A percentile compares a stretch with the other conserved stretches of the same genome.
Conservation (phyloP, 2,113 vertebrate species). For the Rhabdornis inornatus region DNA sequence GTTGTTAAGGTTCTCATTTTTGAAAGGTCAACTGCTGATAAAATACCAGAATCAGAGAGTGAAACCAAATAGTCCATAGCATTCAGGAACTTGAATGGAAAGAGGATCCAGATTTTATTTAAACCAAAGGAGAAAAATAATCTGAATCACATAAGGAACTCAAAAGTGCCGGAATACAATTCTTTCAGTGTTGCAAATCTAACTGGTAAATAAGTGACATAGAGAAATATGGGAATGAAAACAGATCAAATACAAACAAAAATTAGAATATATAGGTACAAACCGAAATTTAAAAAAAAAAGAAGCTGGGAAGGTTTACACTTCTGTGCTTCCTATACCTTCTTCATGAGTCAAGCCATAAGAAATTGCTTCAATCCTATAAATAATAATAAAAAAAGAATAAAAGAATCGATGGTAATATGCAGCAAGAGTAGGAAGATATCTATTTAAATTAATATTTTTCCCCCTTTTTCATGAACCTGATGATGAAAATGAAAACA, state of each 20-base stretch:
- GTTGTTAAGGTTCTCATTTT: not conserved
- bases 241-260: not conserved
- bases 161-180: not conserved
- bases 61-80: not conserved
- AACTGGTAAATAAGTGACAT: not conserved
- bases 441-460: not conserved
- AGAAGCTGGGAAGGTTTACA: not conserved
- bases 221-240: not conserved
- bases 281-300: not conserved
- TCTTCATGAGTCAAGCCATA: not conserved
- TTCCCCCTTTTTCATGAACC: not conserved
- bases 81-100: not conserved
- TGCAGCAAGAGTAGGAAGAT: not conserved
- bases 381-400: not conserved
- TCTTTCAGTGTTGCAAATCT: not conserved
- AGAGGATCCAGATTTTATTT: not conserved
- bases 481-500: not conserved
- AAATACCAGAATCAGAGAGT: not conserved
- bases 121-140: not conserved
- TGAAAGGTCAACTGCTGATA: not conserved
- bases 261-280: not conserved
- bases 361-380: not conserved
- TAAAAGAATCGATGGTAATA: not conserved
- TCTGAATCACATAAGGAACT: not conserved
- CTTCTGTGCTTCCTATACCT: not conserved